Evolutionary conservation across 2,888 invertebrate genomes (phyloP), one percentile per base, ranked within the genome.

Genomic region (Andrena praecox): DNA sequence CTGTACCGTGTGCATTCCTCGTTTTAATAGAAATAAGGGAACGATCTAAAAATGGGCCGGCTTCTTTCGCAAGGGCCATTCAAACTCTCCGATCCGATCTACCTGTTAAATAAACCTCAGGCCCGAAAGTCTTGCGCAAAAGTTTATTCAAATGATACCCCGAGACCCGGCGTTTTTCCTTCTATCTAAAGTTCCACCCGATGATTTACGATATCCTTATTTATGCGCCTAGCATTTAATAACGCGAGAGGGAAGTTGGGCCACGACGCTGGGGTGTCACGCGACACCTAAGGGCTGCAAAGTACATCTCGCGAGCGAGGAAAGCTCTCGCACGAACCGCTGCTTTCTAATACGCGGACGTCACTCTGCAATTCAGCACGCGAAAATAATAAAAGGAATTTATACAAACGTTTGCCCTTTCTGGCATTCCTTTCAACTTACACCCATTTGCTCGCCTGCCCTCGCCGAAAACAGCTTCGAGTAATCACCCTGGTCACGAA

Each of bases 121-220:
- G 33, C 52, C 16, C 35, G 64, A 63, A 79, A 80, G 79, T 63
- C 68, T 63, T 73, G n/a, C 68, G 67, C 35, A 63, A 79, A 80
- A 80, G 80, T 80, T 80, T 80, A 80, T 80, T 80, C 79, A 80
- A 80, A 80, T 79, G 79, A 80, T 79, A 79, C 24, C 80, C 63
- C 56, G 68, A 73, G 66, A 80, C 56, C 72, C 79, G 50, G 67
- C 80, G 68, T 56, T 80, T 80, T 80, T 73, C 73, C 79, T 68
- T 79, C 79, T 79, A 80, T 80, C 80, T 80, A 42, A 79, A 80
- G 72, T 72, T 73, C 73, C 42, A 56, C 73, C 56, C 63, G 80
- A 80, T 80, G 79, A 80, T 80, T 80, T 80, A 80, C 80, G 80
- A 80, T 68, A 80, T 80, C 80, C 80, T 80, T 80, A 80, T 80